Evolutionary conservation across 2,888 invertebrate species (phyloP).

Genomic region (Melanchra persicariae): DNA sequence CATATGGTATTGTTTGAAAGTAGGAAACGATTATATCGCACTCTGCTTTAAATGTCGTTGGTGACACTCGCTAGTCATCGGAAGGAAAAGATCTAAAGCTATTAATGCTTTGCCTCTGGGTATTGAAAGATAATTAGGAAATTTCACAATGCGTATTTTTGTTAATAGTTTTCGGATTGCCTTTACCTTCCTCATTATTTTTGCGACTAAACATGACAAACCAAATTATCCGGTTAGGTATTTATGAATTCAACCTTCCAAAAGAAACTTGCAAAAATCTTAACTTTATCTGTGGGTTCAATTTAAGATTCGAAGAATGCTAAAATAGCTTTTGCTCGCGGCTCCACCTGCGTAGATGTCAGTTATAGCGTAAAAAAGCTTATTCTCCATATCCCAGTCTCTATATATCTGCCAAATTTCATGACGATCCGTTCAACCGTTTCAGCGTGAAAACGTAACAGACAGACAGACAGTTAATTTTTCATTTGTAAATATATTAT

Average conservation of each 20-base stretch:
- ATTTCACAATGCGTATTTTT: neutral
- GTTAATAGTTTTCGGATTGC: neutral
- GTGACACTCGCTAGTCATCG: conserved; percentile 27
- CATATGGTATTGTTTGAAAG: conserved; percentile 51
- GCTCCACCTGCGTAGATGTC: too few species aligned
- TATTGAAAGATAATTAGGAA: neutral
- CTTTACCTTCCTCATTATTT: neutral
- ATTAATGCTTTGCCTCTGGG: neutral
- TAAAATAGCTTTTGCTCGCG: too few species aligned
- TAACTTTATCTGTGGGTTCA: too few species aligned
- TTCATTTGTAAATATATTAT: too few species aligned
- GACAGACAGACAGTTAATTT: too few species aligned
- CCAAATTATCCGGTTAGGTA: neutral
- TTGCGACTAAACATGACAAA: neutral
- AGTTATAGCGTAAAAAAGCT: too few species aligned
- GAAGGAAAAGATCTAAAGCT: conserved; percentile 11
- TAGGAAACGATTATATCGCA: conserved; percentile 38
- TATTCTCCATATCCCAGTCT: too few species aligned
- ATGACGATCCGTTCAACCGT: too few species aligned
- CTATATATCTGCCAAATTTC: too few species aligned
- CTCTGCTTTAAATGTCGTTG: conserved; percentile 24
- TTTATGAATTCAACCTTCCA: neutral
- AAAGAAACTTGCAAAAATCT: too few species aligned
- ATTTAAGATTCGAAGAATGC: too few species aligned
- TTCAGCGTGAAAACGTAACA: too few species aligned